A percentile compares a stretch with the other conserved stretches of the same genome.
These are phyloP conservation scores for Drosophila baimaii DNA, from an alignment of 1,140 invertebrate species.

Conservation along the genomic window DNA sequence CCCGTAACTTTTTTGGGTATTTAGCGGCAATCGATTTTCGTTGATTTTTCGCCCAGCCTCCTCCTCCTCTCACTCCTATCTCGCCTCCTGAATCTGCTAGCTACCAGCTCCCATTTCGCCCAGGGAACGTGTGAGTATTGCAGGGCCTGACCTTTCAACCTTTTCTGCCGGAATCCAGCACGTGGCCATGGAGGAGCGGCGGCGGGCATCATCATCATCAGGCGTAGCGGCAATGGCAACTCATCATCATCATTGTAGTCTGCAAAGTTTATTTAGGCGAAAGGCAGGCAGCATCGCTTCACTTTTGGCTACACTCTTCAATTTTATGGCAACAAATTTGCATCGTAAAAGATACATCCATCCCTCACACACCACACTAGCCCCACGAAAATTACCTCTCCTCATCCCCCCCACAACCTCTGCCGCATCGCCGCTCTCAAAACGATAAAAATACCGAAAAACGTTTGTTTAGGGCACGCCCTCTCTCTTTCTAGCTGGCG, in stretches of 20 bases:
- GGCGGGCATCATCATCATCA: conserved; percentile 55
- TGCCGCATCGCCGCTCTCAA: conserved; percentile 13
- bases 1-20: conserved; percentile 71
- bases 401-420: conserved; percentile 2
- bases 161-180: conserved; percentile 63
- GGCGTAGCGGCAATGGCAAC: conserved; percentile 53
- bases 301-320: conserved; percentile 75
- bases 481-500: conserved; percentile 12
- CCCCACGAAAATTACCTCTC: conserved; percentile 27
- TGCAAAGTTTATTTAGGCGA: conserved; percentile 82
- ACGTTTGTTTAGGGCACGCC: conserved; percentile 78
- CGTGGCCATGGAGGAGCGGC: conserved; percentile 55
- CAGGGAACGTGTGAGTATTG: conserved; percentile 40
- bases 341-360: conserved; percentile 78
- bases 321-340: conserved; percentile 83
- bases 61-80: conserved; percentile 16
- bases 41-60: conserved; percentile 59
- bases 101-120: conserved; percentile 1
- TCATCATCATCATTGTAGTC: conserved; percentile 77
- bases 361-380: conserved; percentile 41
- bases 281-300: conserved; percentile 33
- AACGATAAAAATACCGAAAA: conserved; percentile 79
- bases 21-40: conserved; percentile 79
- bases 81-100: conserved; percentile 30
- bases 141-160: conserved; percentile 79